These are phyloP conservation scores for Osedax frankpressi DNA, from an alignment of 2,888 invertebrate species.

Conservation along the genomic window DNA sequence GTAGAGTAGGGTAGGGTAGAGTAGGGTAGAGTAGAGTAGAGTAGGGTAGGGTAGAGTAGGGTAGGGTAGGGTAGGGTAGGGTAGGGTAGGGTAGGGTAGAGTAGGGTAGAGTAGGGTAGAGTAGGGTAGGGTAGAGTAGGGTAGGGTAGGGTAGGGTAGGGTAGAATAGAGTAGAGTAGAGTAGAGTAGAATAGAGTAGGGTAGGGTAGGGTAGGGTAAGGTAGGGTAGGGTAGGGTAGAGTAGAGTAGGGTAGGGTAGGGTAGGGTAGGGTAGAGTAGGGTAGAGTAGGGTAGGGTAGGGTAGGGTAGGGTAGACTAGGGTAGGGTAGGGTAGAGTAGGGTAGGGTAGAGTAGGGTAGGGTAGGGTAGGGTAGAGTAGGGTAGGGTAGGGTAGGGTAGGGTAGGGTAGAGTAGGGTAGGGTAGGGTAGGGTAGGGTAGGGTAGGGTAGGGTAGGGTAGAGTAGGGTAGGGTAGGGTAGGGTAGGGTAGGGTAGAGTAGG, in stretches of 20 bases:
- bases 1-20: neutral
- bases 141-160: neutral
- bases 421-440: no score
- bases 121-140: neutral
- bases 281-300: no score
- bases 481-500: no score
- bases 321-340: neutral
- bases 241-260: no score
- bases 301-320: neutral
- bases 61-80: neutral
- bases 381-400: neutral
- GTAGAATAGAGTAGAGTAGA: neutral
- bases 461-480: no score
- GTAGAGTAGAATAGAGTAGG: neutral
- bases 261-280: neutral
- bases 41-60: neutral
- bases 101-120: constrained; percentile 1
- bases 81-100: neutral
- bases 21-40: neutral
- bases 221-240: no score
- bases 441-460: no score
- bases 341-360: neutral
- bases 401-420: no score
- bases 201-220: no score
- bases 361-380: neutral